These are phyloP conservation scores for Limonius californicus DNA, from an alignment of 1,140 invertebrate species.

Conservation along the genomic window DNA sequence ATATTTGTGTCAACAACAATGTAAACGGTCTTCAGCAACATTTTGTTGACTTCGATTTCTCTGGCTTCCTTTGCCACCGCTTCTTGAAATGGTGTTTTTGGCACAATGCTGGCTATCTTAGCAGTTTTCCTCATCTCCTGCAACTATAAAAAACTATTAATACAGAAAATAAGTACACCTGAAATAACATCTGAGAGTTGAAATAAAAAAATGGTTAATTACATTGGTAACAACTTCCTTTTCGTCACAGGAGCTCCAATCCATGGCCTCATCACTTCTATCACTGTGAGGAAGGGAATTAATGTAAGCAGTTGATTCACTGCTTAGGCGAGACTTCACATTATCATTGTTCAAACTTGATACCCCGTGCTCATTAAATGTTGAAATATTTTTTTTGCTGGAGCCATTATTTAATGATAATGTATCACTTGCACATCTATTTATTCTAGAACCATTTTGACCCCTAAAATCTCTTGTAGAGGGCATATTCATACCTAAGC, in stretches of 20 bases:
- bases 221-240: constrained; percentile 7
- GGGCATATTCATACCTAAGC: too few relatives aligned
- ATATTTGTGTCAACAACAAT: constrained; percentile 41
- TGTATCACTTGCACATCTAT: too few relatives aligned
- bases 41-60: neutral
- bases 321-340: too few relatives aligned
- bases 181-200: too few relatives aligned
- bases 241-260: constrained; percentile 17
- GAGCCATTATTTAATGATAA: too few relatives aligned
- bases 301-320: too few relatives aligned
- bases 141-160: neutral
- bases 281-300: too few relatives aligned
- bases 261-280: constrained; percentile 4
- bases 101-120: neutral
- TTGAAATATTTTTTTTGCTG: too few relatives aligned
- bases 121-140: neutral
- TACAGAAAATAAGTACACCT: neutral
- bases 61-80: neutral
- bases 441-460: too few relatives aligned
- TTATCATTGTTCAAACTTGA: too few relatives aligned
- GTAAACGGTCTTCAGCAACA: constrained; percentile 18
- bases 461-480: too few relatives aligned
- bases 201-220: neutral
- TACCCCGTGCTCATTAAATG: too few relatives aligned
- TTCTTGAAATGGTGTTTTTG: neutral